Percentiles rank a stretch among this genome's conserved stretches.
Evolutionary conservation across 2,113 vertebrate species (phyloP).

Genomic region (Boleophthalmus pectinirostris): DNA sequence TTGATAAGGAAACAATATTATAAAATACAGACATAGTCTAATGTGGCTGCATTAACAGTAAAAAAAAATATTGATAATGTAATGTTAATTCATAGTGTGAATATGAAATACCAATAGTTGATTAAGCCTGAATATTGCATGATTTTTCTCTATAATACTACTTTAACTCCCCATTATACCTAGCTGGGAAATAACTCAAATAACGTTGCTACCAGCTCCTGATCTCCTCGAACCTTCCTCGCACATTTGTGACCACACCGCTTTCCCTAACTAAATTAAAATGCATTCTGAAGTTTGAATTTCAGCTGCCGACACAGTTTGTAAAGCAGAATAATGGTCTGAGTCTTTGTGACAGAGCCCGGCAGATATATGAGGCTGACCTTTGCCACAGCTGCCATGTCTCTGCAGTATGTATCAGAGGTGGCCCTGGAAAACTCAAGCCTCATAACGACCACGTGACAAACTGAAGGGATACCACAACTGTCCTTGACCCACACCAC

Average conservation of each 20-base stretch:
- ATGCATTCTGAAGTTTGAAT: constrained; percentile 31
- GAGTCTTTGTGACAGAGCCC: constrained; percentile 58
- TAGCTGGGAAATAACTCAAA: background rate
- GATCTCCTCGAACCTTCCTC: constrained; percentile 13
- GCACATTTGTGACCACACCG: constrained; percentile 6
- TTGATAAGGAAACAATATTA: too few species aligned
- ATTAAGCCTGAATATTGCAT: background rate
- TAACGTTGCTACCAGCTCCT: background rate
- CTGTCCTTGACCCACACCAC: constrained; percentile 70
- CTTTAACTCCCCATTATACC: background rate
- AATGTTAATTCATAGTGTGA: too few species aligned
- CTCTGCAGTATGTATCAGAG: constrained; percentile 47
- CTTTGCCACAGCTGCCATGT: constrained; percentile 66
- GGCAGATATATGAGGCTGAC: constrained; percentile 72
- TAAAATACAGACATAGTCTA: too few species aligned
- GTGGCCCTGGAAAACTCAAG: constrained; percentile 66
- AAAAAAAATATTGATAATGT: background rate
- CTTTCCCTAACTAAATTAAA: constrained; percentile 27
- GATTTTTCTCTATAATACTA: background rate
- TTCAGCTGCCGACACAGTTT: constrained; percentile 28
- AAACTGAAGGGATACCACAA: constrained; percentile 52
- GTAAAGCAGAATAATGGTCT: constrained; percentile 56
- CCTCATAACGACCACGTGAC: constrained; percentile 70
- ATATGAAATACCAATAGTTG: too few species aligned
- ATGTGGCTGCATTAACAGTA: too few species aligned